Conservation (phyloP, 2,113 vertebrate species). For the Maccullochella peelii region DNA sequence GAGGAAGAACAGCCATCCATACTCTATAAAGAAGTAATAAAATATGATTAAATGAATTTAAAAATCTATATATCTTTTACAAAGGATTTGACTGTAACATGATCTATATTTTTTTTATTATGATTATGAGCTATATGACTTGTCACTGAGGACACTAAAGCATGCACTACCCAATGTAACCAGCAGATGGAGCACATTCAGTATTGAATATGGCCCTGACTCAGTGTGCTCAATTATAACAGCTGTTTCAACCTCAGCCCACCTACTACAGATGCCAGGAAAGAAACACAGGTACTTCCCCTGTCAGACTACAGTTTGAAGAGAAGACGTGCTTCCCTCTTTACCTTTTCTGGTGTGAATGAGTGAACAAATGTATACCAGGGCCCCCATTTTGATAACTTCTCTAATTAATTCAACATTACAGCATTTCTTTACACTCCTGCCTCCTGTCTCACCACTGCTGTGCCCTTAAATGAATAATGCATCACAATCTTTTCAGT, state of each 20-base stretch:
- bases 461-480: constrained; percentile 63
- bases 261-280: background rate
- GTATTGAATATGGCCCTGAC: constrained; percentile 20
- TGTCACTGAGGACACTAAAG: background rate
- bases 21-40: too few relatives aligned
- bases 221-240: background rate
- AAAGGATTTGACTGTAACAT: background rate
- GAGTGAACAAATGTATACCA: background rate
- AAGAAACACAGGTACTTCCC: background rate
- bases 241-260: constrained; percentile 33
- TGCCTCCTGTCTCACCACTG: constrained; percentile 8
- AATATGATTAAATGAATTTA: background rate
- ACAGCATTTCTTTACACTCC: constrained; percentile 7
- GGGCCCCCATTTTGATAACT: background rate
- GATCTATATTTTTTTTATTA: background rate
- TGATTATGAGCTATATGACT: background rate
- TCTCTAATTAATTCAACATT: constrained; percentile 4
- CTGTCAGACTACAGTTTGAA: background rate
- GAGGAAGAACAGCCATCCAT: background rate
- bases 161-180: constrained; percentile 46
- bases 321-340: background rate
- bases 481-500: constrained; percentile 46
- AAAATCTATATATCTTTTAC: background rate
- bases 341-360: constrained; percentile 3
- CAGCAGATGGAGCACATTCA: constrained; percentile 79